Conservation (phyloP, 2,797 vertebrate species). For the Oryzias sinensis region DNA sequence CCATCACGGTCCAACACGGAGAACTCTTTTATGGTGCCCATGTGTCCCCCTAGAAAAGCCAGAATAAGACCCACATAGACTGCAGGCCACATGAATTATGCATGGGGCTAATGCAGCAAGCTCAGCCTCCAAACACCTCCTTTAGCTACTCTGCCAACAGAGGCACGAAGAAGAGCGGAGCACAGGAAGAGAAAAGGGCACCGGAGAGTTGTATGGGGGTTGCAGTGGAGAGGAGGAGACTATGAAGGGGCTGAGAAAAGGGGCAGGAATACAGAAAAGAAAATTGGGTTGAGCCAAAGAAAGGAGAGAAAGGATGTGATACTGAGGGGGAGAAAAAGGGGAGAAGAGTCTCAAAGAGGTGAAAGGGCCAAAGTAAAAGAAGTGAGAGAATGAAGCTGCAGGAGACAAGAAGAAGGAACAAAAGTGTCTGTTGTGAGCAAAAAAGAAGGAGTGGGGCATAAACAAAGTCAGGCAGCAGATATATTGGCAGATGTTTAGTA, state of each 20-base stretch:
- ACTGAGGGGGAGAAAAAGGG: conserved; percentile 51
- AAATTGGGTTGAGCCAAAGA: conserved; percentile 58
- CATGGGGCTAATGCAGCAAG: conserved; percentile 77
- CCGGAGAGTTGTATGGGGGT: conserved; percentile 43
- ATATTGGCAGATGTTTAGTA: conserved; percentile 19
- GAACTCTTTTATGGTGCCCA: conserved; percentile 50
- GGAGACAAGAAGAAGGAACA: conserved; percentile 45
- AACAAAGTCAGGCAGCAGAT: conserved; percentile 37
- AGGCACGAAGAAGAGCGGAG: conserved; percentile 42
- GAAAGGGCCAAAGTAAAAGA: conserved; percentile 49
- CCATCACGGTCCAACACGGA: conserved; percentile 45
- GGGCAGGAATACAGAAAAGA: conserved; percentile 49
- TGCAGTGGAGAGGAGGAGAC: conserved; percentile 29
- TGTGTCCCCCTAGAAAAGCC: conserved; percentile 46
- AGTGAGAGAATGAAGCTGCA: conserved; percentile 37
- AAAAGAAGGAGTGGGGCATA: conserved; percentile 25
- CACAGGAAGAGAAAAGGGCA: conserved; percentile 35
- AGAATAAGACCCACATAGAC: conserved; percentile 63
- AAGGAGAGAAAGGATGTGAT: conserved; percentile 71
- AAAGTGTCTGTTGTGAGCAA: conserved; percentile 45
- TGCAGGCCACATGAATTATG: conserved; percentile 80
- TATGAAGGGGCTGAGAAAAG: conserved; percentile 61
- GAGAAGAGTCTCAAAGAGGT: conserved; percentile 58
- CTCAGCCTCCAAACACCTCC: conserved; percentile 54
- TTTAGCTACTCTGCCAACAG: conserved; percentile 61